Evolutionary conservation across 1,140 invertebrate genomes (phyloP), one percentile per base, ranked within the genome.

Genomic region (Pemphigus obesinymphae): DNA sequence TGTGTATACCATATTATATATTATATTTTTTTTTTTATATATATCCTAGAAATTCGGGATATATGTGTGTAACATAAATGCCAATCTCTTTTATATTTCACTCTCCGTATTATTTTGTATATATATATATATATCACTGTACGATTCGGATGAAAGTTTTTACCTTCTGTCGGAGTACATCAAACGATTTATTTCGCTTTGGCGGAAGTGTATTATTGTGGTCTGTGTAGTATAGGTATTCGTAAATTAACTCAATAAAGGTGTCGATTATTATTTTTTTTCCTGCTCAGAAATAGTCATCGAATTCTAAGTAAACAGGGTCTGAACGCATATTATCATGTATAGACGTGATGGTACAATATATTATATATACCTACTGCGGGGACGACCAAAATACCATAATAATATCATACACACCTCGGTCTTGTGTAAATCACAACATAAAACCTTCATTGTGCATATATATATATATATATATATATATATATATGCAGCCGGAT

Each of bases 151-250:
- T 58, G 75, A 53, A 55, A 78, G 75, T 78, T 75, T 53, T 37
- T n/a, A 55, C 26, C 20, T 20, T 78, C 20, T 34, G 75, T 37
- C 75, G 75, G 75, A 40, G 40, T 15, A 58, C 50, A 61, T 78
- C 75, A 78, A 78, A 58, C n/a, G 75, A 15, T 78, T 37, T 55
- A 40, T 23, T 17, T 58, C 34, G 1, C 75, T 58, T 78, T 58
- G 75, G 34, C 75, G 75, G 75, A 78, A 78, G 31, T 55, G 8
- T 78, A 43, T 58, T 78, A 43, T 58, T 17, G 34, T 8, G 53
- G 37, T 58, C 7, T 17, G 29, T n/a, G n/a, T n/a, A n/a, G n/a
- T n/a, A n/a, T n/a, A 55, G 58, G 50, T 53, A 53, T 17, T 50
- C n/a, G n/a, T n/a, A n/a, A n/a, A n/a, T n/a, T n/a, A n/a, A n/a